Base-by-base conservation (phyloP, 2,113 vertebrate genomes). In the Epinephelus moara region DNA sequence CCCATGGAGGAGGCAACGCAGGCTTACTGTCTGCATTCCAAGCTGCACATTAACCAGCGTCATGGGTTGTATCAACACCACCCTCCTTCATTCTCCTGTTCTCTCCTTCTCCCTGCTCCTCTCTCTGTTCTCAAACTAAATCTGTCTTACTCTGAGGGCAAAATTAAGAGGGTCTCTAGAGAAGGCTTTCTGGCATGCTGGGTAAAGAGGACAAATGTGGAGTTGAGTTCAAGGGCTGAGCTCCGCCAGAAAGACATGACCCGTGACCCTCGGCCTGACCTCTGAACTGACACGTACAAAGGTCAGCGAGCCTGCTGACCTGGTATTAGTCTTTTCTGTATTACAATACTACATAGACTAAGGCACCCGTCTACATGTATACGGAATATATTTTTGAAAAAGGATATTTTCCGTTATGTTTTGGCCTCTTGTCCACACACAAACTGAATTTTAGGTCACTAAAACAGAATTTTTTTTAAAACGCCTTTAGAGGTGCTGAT, bases 21-120 rank as follows among this genome's bases (percentile, higher is more conserved):
- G 79, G 72, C 79, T 69, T 93, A 86, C 73, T 23, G 71, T 45
- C 91, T 61, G 81, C 93, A 94, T 94, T 93, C 91, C 92, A 85
- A 82, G 75, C 90, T 92, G 91, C 85, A 91, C 85, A 86, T 94
- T 93, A 95, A 92, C 81, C 85, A 90, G 86, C 88, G 71, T 92
- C 89, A 93, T 47, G 91, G 84, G 88, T 89, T 91, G 80, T 76
- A 89, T 92, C 89, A 88, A 84, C 85, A 76, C 85, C 84, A 80
- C 83, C 85, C 84, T 84, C 77, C 59, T 60, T 67, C 70, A 23
- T 68, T 87, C 80, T 63, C 78, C 37, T 49, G 47, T 62, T 81
- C 40, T 12, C 67, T 81, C 52, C 66, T 47, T 56, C 60, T 61
- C 30, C 70, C 56, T 55, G n/a, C 64, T 40, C n/a, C 68, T 71